Percentiles rank a stretch among this genome's conserved stretches.
Evolutionary conservation across 2,797 vertebrate genomes (phyloP).

Genomic region (Mionectes olivaceus): DNA sequence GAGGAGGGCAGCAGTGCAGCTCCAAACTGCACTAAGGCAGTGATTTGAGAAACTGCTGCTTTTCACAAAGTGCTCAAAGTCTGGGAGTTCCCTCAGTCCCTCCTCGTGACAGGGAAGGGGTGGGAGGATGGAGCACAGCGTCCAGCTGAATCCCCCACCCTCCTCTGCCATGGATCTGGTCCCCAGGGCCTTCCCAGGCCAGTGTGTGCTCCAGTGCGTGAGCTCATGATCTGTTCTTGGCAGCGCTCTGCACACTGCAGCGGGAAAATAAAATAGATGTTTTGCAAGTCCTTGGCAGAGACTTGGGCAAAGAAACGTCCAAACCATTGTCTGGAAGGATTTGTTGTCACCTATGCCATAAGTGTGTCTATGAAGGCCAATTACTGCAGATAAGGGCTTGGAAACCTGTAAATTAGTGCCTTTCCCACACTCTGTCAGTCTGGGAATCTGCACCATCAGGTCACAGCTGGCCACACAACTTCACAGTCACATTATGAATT

Average conservation of each 20-base stretch:
- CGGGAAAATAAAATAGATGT: not conserved
- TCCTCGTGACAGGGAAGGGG: not conserved
- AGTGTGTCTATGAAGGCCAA: not conserved
- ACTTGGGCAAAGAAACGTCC: not conserved
- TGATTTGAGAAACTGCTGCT: not conserved
- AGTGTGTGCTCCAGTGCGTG: not conserved
- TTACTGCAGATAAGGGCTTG: not conserved
- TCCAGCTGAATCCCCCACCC: slow-evolving; percentile 30
- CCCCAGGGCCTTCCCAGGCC: not conserved
- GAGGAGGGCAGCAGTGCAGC: not conserved
- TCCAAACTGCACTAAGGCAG: not conserved
- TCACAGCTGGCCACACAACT: not conserved
- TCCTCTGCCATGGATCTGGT: not conserved
- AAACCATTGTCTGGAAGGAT: not conserved
- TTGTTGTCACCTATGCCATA: not conserved
- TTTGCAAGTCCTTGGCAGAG: slow-evolving; percentile 31
- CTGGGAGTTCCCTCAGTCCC: slow-evolving; percentile 5
- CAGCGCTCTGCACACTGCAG: not conserved
- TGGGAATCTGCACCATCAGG: not conserved
- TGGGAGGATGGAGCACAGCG: not conserved
- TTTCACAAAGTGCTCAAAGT: not conserved
- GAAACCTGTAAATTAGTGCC: not conserved
- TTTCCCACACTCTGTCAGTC: not conserved
- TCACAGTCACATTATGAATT: accelerated
- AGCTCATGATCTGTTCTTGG: slow-evolving; percentile 48